These are phyloP conservation scores for Ciona savignyi DNA, from an alignment of 23 tunicate genomes.

Conservation along the genomic window DNA sequence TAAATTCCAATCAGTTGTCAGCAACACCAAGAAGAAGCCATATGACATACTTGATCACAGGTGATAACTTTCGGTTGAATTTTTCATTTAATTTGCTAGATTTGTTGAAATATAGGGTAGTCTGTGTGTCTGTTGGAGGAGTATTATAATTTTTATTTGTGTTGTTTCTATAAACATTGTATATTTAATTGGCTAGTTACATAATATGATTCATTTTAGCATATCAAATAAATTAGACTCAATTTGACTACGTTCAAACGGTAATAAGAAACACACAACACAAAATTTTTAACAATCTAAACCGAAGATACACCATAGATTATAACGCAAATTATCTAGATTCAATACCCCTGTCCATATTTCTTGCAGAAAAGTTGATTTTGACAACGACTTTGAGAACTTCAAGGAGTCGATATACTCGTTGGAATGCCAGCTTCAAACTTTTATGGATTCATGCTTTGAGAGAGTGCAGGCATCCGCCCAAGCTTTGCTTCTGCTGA, in stretches of 20 bases:
- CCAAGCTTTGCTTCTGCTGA: slow-evolving; percentile 71
- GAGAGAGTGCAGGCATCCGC: slow-evolving; percentile 76
- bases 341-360: too few species aligned
- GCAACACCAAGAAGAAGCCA: slow-evolving; percentile 85
- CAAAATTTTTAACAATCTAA: background rate
- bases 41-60: slow-evolving; percentile 87
- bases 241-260: too few species aligned
- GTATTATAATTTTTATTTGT: background rate
- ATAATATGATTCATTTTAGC: too few species aligned
- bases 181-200: background rate
- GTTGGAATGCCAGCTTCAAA: slow-evolving; percentile 83
- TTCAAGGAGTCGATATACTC: slow-evolving; percentile 70
- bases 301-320: too few species aligned
- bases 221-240: too few species aligned
- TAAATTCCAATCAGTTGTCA: slow-evolving; percentile 68
- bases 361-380: slow-evolving; percentile 82
- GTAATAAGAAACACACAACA: too few species aligned
- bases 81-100: background rate
- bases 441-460: slow-evolving; percentile 85
- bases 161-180: background rate
- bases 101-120: background rate
- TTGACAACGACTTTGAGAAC: slow-evolving; percentile 93
- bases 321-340: too few species aligned
- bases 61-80: too few species aligned
- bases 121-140: background rate